Evolutionary conservation across 2,888 invertebrate genomes (phyloP), one percentile per base, ranked within the genome.

Genomic region (Eumacrocentrus americanus): DNA sequence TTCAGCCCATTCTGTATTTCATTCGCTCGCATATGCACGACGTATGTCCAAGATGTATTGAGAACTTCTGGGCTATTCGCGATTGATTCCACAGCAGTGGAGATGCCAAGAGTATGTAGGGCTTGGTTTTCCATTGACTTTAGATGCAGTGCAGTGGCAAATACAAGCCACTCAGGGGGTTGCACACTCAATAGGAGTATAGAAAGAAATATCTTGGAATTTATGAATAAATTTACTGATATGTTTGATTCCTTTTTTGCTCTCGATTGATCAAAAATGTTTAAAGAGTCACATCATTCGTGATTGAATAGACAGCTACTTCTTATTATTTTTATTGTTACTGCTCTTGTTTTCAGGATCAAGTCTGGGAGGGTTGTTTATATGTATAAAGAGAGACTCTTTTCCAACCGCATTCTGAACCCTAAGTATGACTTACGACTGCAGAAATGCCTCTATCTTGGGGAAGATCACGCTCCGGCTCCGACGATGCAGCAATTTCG

Each of bases 371-470:
- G n/a, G n/a, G n/a, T n/a, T n/a, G n/a, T n/a, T n/a, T n/a, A n/a
- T n/a, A n/a, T n/a, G n/a, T n/a, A n/a, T n/a, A n/a, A n/a, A n/a
- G n/a, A n/a, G n/a, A n/a, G n/a, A n/a, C n/a, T n/a, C n/a, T n/a
- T n/a, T n/a, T n/a, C n/a, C n/a, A n/a, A n/a, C n/a, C n/a, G n/a
- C n/a, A n/a, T n/a, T n/a, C n/a, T n/a, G n/a, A n/a, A n/a, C n/a
- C n/a, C n/a, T n/a, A n/a, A n/a, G n/a, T n/a, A n/a, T n/a, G n/a
- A n/a, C 87, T 85, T 81, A 89, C 89, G 87, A 84, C 58, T 84
- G 82, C 35, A 89, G 79, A 50, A 89, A 82, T 51, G 82, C 84
- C 70, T 88, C 88, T 47, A 89, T 80, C 78, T 88, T 89, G 44
- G 82, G 82, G 71, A 86, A 88, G 7, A 89, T 71, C 34, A 85